These are phyloP conservation scores for Aphidius gifuensis DNA, from an alignment of 1,140 invertebrate species.

Conservation along the genomic window DNA sequence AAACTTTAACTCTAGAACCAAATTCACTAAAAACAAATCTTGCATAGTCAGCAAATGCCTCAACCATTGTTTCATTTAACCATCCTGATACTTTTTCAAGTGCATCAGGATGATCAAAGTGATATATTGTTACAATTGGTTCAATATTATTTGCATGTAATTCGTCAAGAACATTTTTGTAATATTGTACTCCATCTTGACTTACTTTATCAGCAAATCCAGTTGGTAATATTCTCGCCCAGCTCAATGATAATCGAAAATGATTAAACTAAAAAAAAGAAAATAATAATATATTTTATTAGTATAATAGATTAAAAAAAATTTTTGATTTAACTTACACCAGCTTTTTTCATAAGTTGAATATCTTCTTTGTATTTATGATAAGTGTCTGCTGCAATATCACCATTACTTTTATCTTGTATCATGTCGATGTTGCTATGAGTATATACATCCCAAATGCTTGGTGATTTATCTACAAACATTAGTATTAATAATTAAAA, in stretches of 20 bases:
- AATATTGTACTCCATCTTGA: constrained; percentile 52
- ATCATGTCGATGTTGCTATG: constrained; percentile 47
- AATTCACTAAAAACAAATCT: constrained; percentile 32
- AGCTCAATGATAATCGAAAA: constrained; percentile 64
- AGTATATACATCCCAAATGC: constrained; percentile 62
- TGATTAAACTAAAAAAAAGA: constrained; percentile 29
- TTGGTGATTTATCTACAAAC: constrained; percentile 53
- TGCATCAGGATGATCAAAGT: constrained; percentile 68
- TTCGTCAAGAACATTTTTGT: constrained; percentile 52
- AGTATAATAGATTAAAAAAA: not conserved
- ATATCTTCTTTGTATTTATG: constrained; percentile 60
- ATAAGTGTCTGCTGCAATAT: constrained; percentile 61
- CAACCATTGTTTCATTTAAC: constrained; percentile 55
- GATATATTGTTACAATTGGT: constrained; percentile 66
- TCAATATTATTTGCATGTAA: constrained; percentile 50
- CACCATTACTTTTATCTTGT: constrained; percentile 54
- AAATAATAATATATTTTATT: constrained; percentile 9
- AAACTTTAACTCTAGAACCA: constrained; percentile 30
- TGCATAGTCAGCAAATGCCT: constrained; percentile 36
- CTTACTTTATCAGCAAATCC: constrained; percentile 49
- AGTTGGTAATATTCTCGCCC: constrained; percentile 59
- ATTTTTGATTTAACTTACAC: constrained; percentile 42
- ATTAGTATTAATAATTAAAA: no score
- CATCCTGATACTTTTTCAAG: constrained; percentile 66
- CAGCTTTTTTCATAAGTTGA: constrained; percentile 50